Base-by-base conservation (phyloP, 1,140 invertebrate genomes). In the Mya arenaria region DNA sequence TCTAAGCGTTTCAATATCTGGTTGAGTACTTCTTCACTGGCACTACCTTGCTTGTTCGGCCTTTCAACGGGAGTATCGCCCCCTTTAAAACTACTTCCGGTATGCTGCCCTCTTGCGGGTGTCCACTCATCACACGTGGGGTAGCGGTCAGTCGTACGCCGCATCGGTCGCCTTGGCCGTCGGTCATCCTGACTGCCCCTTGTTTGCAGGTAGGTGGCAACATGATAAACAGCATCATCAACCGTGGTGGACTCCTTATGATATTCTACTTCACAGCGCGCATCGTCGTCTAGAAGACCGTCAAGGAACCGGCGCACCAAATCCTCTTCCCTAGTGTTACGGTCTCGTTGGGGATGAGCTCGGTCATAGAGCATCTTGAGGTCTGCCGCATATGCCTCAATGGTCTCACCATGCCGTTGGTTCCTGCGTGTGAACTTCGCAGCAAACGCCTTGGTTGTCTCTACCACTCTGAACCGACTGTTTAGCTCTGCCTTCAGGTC, bases 381-480 rank as follows among this genome's bases (percentile, higher is more conserved):
- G 13, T 84, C 83, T 28, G 83, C 56, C 6, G 83, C 83, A 48
- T 73, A 84, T 44, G 73, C 74, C 39, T 84, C 66, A 39, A 48
- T n/a, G 15, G 41, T 55, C 66, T 84, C 83, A 32, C 58, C 34
- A n/a, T 15, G 48, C 13, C 25, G 39, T 41, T 81, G 77, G 19
- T 34, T 48, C 4, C 63, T 0, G 25, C 65, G 23, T 37, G 52
- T 75, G 44, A 84, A 81, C 30, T 75, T 62, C 23, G 52, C 55
- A 34, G 48, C 62, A 55, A 72, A 84, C 0, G 77, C 44, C 34
- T 60, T 66, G 4, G 69, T 23, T n/a, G 68, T 75, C 34, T 84
- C 83, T 10, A 84, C 63, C n/a, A 71, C 52, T 13, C 65, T 44
- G 63, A 69, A 84, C 13, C 75, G 69, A n/a, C 56, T 62, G 19